Conservation (phyloP, 2,113 vertebrate genomes). For the Dolichallabes microphthalmus region DNA sequence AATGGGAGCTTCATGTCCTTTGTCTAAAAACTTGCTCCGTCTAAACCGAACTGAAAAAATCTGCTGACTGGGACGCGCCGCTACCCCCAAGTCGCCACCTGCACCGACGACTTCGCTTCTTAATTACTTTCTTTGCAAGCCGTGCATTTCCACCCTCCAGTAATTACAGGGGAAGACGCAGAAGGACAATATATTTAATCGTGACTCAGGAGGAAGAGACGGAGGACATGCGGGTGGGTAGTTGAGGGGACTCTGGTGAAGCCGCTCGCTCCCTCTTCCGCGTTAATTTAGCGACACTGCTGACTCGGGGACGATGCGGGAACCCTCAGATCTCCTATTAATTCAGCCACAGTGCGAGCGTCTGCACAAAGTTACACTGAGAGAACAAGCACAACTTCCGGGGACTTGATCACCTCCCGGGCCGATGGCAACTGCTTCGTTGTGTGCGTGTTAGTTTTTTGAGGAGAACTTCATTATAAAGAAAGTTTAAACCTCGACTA, state of each 20-base stretch:
- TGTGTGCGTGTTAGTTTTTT: slow-evolving; percentile 27
- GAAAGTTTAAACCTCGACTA: slow-evolving; percentile 58
- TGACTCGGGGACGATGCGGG: slow-evolving; percentile 8
- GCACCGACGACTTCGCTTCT: slow-evolving; percentile 28
- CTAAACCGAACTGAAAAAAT: not conserved
- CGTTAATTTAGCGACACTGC: slow-evolving; percentile 31
- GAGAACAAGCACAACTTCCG: not conserved
- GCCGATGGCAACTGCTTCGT: not conserved
- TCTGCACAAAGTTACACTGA: slow-evolving; percentile 20
- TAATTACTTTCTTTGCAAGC: slow-evolving; percentile 31
- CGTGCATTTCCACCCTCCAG: slow-evolving; percentile 4
- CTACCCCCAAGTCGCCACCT: slow-evolving; percentile 14
- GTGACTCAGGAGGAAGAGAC: slow-evolving; percentile 7
- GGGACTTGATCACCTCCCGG: not conserved
- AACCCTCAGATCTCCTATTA: slow-evolving; percentile 30
- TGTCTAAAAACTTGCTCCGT: not conserved
- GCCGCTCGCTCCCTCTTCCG: slow-evolving; percentile 16
- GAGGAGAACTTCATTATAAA: slow-evolving; percentile 63
- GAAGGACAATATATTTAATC: slow-evolving; percentile 63
- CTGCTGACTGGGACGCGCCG: not conserved
- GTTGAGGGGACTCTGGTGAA: slow-evolving; percentile 17
- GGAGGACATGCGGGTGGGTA: not conserved
- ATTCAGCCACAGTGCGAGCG: slow-evolving; percentile 17
- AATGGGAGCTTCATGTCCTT: too few relatives aligned
- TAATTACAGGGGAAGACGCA: slow-evolving; percentile 51